Percentiles rank a stretch among this genome's conserved stretches.
Evolutionary conservation across 1,140 invertebrate species (phyloP).

Genomic region (Brachionus plicatilis): DNA sequence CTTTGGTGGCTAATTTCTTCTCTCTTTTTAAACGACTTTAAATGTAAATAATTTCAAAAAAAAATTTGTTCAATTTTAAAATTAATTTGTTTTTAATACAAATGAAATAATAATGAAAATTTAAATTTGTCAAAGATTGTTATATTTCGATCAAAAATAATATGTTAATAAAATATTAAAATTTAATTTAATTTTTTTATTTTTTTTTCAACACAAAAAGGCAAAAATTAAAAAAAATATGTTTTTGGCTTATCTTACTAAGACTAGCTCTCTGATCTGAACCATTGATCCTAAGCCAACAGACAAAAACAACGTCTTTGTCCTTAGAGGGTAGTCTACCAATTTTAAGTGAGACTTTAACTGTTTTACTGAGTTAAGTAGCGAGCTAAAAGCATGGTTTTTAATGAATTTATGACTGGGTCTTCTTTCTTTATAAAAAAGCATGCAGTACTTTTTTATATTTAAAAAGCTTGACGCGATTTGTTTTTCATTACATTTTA

Average conservation of each 20-base stretch:
- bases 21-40: neutral
- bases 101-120: neutral
- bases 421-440: neutral
- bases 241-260: neutral
- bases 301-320: neutral
- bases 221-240: neutral
- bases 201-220: neutral
- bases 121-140: neutral
- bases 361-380: neutral
- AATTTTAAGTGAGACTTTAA: neutral
- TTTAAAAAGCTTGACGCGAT: neutral
- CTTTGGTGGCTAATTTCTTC: slow-evolving; percentile 49
- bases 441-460: neutral
- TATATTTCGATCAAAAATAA: neutral
- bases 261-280: neutral
- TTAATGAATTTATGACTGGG: neutral
- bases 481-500: neutral
- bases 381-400: neutral
- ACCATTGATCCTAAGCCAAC: neutral
- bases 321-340: neutral
- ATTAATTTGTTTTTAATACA: neutral
- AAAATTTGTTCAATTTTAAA: neutral
- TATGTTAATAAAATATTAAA: neutral
- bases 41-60: neutral
- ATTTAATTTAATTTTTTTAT: neutral